Percentiles rank a stretch among this genome's conserved stretches.
phyloP scores from a whole-genome alignment of 1,140 invertebrate species.

The Nasonia giraulti region DNA sequence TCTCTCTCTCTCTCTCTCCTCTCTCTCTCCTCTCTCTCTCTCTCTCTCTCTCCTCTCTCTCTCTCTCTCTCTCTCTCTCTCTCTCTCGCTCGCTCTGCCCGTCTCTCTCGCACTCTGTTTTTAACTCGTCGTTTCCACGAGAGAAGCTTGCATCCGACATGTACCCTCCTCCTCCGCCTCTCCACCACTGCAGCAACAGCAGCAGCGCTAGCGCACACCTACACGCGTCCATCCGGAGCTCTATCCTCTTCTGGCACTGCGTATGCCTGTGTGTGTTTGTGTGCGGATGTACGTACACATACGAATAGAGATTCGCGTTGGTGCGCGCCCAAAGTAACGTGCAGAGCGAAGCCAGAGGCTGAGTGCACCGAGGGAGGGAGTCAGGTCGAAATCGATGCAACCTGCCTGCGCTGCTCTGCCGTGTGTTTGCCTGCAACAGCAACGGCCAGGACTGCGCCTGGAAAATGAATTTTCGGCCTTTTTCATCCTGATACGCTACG shows the following conservation, averaged over 20 bases:
- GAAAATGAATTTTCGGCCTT: conserved; percentile 68
- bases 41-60: conserved; percentile 4
- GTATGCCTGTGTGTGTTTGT: neutral
- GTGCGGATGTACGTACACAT: neutral
- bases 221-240: neutral
- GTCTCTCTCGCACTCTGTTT: conserved; percentile 14
- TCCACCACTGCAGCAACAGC: neutral
- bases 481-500: conserved; percentile 18
- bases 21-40: neutral
- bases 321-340: conserved; percentile 20
- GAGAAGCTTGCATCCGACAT: conserved; percentile 43
- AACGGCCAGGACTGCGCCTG: conserved; percentile 65
- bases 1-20: neutral
- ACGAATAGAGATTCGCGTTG: neutral
- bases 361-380: conserved; percentile 44
- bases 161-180: neutral
- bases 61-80: conserved; percentile 10
- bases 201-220: neutral
- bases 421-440: conserved; percentile 56
- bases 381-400: conserved; percentile 65
- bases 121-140: conserved; percentile 41
- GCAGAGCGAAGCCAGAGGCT: neutral
- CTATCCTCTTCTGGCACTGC: neutral
- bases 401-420: conserved; percentile 28
- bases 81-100: neutral